Evolutionary conservation across 2,113 vertebrate genomes (phyloP).

Genomic region (Cyprinodon brontotheroides): DNA sequence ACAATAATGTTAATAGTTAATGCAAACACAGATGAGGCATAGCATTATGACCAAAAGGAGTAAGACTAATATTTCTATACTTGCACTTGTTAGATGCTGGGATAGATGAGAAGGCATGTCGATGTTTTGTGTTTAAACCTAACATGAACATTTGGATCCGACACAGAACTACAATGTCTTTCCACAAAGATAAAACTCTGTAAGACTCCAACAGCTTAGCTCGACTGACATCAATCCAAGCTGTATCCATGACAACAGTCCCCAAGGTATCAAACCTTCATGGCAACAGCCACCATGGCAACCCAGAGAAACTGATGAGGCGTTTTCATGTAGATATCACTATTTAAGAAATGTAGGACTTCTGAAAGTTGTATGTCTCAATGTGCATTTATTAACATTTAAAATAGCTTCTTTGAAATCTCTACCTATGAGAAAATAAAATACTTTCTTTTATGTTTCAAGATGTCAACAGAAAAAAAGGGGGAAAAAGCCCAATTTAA

Average conservation of each 20-base stretch:
- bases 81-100: too few species aligned
- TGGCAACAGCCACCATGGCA: conserved; percentile 31
- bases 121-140: neutral
- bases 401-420: neutral
- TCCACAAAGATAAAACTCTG: conserved; percentile 3
- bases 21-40: too few species aligned
- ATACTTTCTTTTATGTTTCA: neutral
- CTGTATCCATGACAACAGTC: conserved; percentile 47
- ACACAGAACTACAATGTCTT: neutral
- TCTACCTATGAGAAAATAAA: neutral
- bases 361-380: neutral
- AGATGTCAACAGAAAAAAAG: neutral
- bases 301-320: conserved; percentile 9
- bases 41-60: too few species aligned
- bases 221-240: conserved; percentile 16
- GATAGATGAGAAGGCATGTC: neutral
- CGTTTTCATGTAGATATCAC: conserved; percentile 9
- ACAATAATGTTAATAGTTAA: too few species aligned
- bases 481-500: neutral
- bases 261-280: conserved; percentile 32
- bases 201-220: conserved; percentile 8
- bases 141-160: neutral
- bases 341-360: too few species aligned
- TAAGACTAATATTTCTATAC: too few species aligned
- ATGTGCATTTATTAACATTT: neutral